Evolutionary conservation across 2,888 invertebrate species (phyloP), one percentile per base, ranked within the genome.

Genomic region (Allophyes oxyacanthae): DNA sequence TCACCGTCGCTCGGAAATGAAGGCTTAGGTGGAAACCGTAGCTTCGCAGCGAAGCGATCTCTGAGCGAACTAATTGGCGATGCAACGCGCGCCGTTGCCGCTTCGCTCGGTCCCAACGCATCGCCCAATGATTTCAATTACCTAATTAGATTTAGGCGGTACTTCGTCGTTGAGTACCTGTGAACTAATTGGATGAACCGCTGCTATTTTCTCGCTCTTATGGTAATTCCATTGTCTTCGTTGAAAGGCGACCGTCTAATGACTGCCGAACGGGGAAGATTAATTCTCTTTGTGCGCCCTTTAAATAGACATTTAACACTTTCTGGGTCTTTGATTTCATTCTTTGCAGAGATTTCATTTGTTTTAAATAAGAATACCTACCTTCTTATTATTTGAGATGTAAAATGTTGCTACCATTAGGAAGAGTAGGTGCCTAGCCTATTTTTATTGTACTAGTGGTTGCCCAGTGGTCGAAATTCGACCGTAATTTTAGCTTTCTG

Each of bases 51-150:
- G 41, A 6, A 72, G 63, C 67, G 72, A 60, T 75, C 73, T 76
- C 63, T 64, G 74, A 70, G 70, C 59, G 70, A 77, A 69, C 80
- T 85, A 84, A 86, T 86, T 85, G 84, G 72, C 61, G 78, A 82
- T 82, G 82, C 84, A 81, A 75, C 71, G 70, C 68, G 76, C 76
- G 74, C 71, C 59, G 73, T 57, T 69, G 60, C 68, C 73, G 63
- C 64, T 66, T 43, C 28, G 63, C 57, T 20, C 20, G 50, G 58
- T 65, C 64, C 33, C 53, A 56, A 62, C 67, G 63, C 75, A 66
- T 50, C 57, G 67, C 51, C 75, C 80, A 82, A 84, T 86, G 83
- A 87, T 88, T 89, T 86, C 87, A 90, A 88, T 89, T 87, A 86
- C 85, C 75, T 86, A 85, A 87, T 89, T 88, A 86, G 80, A 87